Evolutionary conservation across 2,113 vertebrate genomes (phyloP), one percentile per base, ranked within the genome.

Genomic region (Otis tarda): DNA sequence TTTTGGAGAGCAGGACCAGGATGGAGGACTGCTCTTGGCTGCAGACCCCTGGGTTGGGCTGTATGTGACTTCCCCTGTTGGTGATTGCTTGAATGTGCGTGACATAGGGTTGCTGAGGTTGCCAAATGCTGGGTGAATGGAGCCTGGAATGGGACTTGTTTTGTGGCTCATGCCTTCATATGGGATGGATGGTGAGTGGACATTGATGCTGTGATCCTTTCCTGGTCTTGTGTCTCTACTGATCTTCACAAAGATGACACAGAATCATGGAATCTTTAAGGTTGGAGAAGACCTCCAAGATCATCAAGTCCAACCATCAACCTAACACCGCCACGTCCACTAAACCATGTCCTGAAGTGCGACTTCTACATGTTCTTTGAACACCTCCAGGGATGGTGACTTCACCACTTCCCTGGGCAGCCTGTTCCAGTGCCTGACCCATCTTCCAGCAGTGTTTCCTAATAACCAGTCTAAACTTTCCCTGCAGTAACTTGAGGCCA

Each of bases 131-230:
- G 35, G 35, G 27, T 52, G 14, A 23, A 7, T 3, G 1, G 47
- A 91, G 10, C 59, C 24, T 41, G 60, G 20, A 37, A 30, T 39
- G 28, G 74, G 20, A 22, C 39, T 41, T 25, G 5, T 35, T 17
- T 25, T 21, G 30, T 55, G 39, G 27, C 37, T 60, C 16, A 80
- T 79, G 20, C 53, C 60, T 83, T 33, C 0, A 1, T 52, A 30
- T 6, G 25, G 24, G 64, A 23, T 0, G 2, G 41, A 9, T 1
- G 0, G 10, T 20, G 78, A 75, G 53, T 27, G 9, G 45, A 67
- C 57, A 20, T 16, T 37, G 63, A 14, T 69, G 70, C n/a, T 30
- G 39, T 35, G 25, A 39, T 55, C 30, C 47, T 68, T 73, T 27
- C 47, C 50, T 1, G 3, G 13, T 59, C 45, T 56, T 18, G 5